Evolutionary conservation across 1,140 invertebrate genomes (phyloP), one percentile per base, ranked within the genome.

Genomic region (Drosophila auraria): DNA sequence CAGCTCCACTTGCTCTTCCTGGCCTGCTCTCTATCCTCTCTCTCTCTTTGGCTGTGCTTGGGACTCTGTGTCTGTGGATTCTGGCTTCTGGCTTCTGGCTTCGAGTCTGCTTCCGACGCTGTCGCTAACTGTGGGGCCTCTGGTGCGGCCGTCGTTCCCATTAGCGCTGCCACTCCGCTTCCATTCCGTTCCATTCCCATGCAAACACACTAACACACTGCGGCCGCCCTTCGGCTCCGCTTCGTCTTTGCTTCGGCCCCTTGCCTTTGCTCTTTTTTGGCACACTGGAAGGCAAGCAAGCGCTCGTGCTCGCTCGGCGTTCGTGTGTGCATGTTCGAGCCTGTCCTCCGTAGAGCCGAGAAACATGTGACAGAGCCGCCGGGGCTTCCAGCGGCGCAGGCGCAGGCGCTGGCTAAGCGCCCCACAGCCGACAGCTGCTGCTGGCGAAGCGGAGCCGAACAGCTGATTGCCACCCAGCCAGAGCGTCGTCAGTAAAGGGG

Each of bases 321-420:
- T 15, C 20, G 49, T 54, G 36, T 17, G 33, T 58, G 51, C 17
- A 36, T 54, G 50, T 30, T 15, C 23, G 23, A 57, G 50, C 51
- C 17, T 30, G 54, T 42, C 51, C 51, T 42, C 51, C 51, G 51
- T 36, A 3, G 3, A 36, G n/a, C 27, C 62, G 36, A 42, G 57
- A 71, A 87, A 87, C 83, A 87, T 87, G 83, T 87, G 84, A 89
- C 69, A 69, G 75, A 42, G 73, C 47, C 57, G 45, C 68, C 20
- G 63, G 63, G 53, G 64, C 70, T 90, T 89, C 86, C 86, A 89
- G 53, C 72, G 57, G 49, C 82, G 86, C 86, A 79, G 27, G 68
- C 86, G 79, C 79, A 51, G 23, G 5, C 9, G 0, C 30, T 7
- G n/a, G 6, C 27, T 30, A 6, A 42, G 15, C 8, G 36, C 30